Conservation (phyloP, 2,797 vertebrate genomes). For the Mus minutoides region DNA sequence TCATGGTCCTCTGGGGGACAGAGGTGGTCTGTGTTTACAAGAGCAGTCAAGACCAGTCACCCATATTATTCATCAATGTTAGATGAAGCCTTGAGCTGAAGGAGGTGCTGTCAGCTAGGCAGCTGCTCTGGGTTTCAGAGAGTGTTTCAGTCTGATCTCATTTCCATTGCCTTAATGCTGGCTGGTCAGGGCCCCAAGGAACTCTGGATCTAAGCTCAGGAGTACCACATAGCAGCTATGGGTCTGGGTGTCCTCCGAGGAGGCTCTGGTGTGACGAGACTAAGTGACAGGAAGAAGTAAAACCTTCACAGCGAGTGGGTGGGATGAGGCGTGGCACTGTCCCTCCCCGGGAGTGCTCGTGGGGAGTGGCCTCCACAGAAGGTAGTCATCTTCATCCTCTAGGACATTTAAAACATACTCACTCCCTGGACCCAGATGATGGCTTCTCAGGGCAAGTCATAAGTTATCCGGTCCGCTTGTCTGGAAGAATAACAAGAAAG, state of each 20-base stretch:
- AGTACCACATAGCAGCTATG: neutral
- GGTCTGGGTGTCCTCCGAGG: neutral
- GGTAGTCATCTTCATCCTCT: neutral
- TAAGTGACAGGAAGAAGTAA: neutral
- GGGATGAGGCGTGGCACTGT: rapidly evolving
- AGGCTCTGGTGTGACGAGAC: neutral
- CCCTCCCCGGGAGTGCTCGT: too few species aligned
- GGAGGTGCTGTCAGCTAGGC: neutral
- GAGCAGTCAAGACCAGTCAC: neutral
- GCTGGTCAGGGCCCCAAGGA: neutral
- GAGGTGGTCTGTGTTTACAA: neutral
- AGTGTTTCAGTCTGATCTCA: neutral
- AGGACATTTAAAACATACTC: neutral
- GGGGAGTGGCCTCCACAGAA: neutral
- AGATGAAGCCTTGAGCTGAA: neutral
- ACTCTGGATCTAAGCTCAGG: neutral
- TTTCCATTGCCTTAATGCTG: constrained; percentile 67
- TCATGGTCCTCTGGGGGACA: neutral
- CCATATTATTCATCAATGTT: neutral
- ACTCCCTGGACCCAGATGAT: neutral
- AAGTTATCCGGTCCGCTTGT: neutral
- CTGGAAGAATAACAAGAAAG: neutral
- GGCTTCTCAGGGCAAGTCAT: neutral
- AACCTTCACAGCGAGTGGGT: neutral
- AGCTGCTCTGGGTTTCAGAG: constrained; percentile 7